A percentile compares a stretch with the other conserved stretches of the same genome.
phyloP scores from a whole-genome alignment of 2,888 invertebrate genomes.

The Aphidius colemani region DNA sequence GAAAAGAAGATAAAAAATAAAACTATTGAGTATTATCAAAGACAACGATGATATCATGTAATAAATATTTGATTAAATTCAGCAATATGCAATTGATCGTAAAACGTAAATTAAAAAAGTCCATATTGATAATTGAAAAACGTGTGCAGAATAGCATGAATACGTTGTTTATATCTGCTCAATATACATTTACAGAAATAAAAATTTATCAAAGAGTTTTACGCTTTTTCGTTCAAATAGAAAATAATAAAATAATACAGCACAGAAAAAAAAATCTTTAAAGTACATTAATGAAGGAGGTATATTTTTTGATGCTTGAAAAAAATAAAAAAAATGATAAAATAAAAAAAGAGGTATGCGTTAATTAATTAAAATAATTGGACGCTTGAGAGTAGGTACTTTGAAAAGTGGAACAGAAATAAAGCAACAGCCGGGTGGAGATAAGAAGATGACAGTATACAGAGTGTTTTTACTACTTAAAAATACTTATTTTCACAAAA shows the following conservation, averaged over 20 bases:
- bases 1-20: too few species aligned
- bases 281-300: not conserved
- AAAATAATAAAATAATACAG: not conserved
- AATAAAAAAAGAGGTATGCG: not conserved
- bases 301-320: not conserved
- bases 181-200: too few species aligned
- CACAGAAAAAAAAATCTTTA: not conserved
- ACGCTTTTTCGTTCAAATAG: not conserved
- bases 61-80: too few species aligned
- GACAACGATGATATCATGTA: too few species aligned
- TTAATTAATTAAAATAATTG: conserved; percentile 25
- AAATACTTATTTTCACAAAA: conserved; percentile 15
- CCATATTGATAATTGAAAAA: too few species aligned
- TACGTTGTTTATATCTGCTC: too few species aligned
- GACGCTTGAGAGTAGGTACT: conserved; percentile 12
- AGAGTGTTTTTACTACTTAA: not conserved
- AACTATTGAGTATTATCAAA: too few species aligned
- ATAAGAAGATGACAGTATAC: conserved; percentile 10
- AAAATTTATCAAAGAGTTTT: too few species aligned
- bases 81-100: too few species aligned
- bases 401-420: conserved; percentile 17
- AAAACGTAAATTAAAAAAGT: too few species aligned
- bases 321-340: not conserved
- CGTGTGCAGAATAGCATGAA: too few species aligned
- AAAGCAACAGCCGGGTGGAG: conserved; percentile 16